Base-by-base conservation (phyloP, 2,888 invertebrate species). In the Chrysolina haemoptera region DNA sequence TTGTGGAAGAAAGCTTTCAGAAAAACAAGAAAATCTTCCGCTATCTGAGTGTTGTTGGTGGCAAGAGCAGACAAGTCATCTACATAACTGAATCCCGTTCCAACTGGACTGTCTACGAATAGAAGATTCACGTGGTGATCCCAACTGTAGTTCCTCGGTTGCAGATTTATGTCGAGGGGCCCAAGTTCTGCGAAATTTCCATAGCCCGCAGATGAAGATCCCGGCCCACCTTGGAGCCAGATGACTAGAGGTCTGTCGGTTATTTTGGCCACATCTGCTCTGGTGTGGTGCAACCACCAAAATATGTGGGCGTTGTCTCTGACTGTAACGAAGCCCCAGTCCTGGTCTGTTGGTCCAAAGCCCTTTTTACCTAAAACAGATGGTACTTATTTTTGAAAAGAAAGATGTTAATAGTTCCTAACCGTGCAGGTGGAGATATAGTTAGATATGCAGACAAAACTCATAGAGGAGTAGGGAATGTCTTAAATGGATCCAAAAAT, bases 101-200 rank as follows among this genome's bases (percentile, higher is more conserved):
- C 97, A 1, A 97, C 96, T 1, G 97, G 97, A 87, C 96, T 96
- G 85, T 97, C 97, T 68, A 97, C 91, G 85, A 96, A 97, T 12
- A 97, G 88, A 0, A 97, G 91, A 86, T 96, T 96, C 69, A 79
- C 84, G 72, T 85, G 55, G 55, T 88, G 86, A 78, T 91, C 90
- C 92, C 92, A 92, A 35, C 90, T 89, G 46, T 88, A 84, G 66
- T 89, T 86, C 76, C 92, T 87, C 11, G 87, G 85, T n/a, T 89
- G 85, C 69, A 90, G 84, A 46, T 81, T 63, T 4, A 64, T 73
- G 65, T 82, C 81, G 43, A 81, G 41, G 9, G 82, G 82, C 6
- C 83, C 83, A 35, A 83, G 62, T 71, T 82, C 83, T 8, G 71
- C 78, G 84, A 97, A 96, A 85, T 96, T 96, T n/a, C 96, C 96